Base-by-base conservation (phyloP, 1,140 invertebrate species). In the Glossosoma conforme region DNA sequence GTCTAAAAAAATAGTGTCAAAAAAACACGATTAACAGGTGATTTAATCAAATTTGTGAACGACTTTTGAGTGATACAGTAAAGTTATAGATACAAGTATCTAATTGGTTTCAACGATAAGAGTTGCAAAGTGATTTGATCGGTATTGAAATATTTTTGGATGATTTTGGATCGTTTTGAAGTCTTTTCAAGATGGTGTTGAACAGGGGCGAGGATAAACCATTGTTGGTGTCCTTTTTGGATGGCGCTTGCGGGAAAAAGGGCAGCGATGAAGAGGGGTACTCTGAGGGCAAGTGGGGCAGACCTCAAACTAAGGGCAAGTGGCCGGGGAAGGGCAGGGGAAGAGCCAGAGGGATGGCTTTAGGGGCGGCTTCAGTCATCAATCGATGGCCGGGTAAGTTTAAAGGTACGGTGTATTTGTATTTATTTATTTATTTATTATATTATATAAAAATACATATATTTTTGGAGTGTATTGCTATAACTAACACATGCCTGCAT, bases 221-320 rank as follows among this genome's bases (percentile, higher is more conserved):
- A 8, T 35, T 58, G 4, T 28, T 58, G 36, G 55, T 53, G 20
- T 50, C 45, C 11, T 37, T 53, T n/a, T 24, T 58, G 4, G 46
- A 50, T 22, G 17, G 18, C 17, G 20, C 24, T 4, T 18, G 44
- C 19, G 35, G 18, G 13, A 32, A 28, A 13, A 54, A 58, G 44
- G 56, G 56, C 19, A 54, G 51, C 5, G 56, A 58, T 43, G 56
- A 58, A 20, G 56, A 58, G 14, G 32, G 42, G 2, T 58, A 58
- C 24, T 43, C 43, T 5, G 47, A 50, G 11, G 5, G 28, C 28
- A 58, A 58, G 20, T 54, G 51, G 46, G 47, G 36, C n/a, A 42
- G 46, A 20, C 44, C 50, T 9, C 33, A 42, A n/a, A 22, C 19
- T 9, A 40, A 50, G 45, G 22, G 19, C 2, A 19, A 32, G 30